These are phyloP conservation scores for Cliona cf. orientalis DNA, from an alignment of 37 sponge, comb jelly and placozoan species.

Conservation along the genomic window DNA sequence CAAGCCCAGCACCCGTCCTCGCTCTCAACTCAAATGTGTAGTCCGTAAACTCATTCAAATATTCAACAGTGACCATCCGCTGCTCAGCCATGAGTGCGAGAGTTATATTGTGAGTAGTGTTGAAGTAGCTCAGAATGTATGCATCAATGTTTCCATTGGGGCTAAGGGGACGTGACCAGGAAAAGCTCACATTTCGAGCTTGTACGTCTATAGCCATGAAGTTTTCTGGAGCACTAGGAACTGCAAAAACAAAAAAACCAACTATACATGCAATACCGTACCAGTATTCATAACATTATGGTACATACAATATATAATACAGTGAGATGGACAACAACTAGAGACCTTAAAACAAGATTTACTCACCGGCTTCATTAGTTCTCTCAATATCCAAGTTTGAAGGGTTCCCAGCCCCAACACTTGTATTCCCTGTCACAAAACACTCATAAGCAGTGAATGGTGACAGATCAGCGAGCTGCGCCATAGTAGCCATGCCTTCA, in stretches of 20 bases:
- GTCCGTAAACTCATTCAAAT: constrained; percentile 45
- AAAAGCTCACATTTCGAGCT: neutral
- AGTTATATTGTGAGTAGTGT: neutral
- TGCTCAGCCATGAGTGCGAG: neutral
- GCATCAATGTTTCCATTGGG: constrained; percentile 44
- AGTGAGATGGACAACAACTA: too few relatives aligned
- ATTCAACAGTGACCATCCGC: neutral
- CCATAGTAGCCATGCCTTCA: neutral
- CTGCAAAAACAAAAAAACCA: neutral
- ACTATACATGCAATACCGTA: neutral
- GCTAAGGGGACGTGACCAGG: constrained; percentile 7
- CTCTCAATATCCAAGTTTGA: constrained; percentile 7
- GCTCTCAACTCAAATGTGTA: constrained; percentile 50
- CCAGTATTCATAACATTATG: too few relatives aligned
- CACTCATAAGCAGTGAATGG: constrained; percentile 60
- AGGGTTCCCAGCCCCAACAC: constrained; percentile 40
- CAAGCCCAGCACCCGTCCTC: constrained; percentile 44
- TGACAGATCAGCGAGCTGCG: constrained; percentile 16
- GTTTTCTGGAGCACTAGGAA: constrained; percentile 1
- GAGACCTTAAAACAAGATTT: too few relatives aligned
- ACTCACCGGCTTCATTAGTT: constrained; percentile 52
- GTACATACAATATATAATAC: too few relatives aligned
- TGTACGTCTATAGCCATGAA: neutral
- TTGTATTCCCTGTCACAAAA: constrained; percentile 58
- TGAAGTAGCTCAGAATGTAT: constrained; percentile 27